Evolutionary conservation across 2,113 vertebrate species (phyloP).

Genomic region (Aix galericulata): DNA sequence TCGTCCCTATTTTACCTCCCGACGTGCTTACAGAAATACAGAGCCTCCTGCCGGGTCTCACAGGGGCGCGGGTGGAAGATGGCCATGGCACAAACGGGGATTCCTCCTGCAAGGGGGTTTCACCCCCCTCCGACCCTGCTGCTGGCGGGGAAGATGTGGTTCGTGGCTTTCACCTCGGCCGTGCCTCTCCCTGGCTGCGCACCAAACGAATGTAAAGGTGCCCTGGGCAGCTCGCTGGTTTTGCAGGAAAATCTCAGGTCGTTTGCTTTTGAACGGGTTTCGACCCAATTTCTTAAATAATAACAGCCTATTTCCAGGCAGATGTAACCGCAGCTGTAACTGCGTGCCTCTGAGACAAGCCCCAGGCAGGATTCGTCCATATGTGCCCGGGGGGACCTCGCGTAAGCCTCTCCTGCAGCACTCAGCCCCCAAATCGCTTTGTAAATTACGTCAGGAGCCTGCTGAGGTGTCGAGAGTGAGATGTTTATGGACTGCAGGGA

Average conservation of each 20-base stretch:
- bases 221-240: not conserved
- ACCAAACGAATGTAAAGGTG: not conserved
- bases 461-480: not conserved
- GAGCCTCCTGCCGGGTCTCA: not conserved
- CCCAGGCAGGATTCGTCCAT: not conserved
- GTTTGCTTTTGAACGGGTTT: not conserved
- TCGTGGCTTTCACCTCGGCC: not conserved
- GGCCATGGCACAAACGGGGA: not conserved
- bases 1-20: not conserved
- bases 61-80: not conserved
- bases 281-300: not conserved
- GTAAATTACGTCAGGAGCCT: not conserved
- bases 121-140: not conserved
- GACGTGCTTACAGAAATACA: rapidly evolving
- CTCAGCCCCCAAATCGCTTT: not conserved
- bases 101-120: not conserved
- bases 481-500: not conserved
- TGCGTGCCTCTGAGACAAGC: not conserved
- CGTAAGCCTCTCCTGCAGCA: not conserved
- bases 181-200: not conserved
- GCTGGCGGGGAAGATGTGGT: not conserved
- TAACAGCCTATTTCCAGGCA: not conserved
- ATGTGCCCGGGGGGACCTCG: rapidly evolving
- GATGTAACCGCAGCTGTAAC: not conserved
- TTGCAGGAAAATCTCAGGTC: not conserved